Percentiles rank a stretch among this genome's conserved stretches.
Evolutionary conservation across 2,113 vertebrate species (phyloP).

Genomic region (Aleadryas rufinucha): DNA sequence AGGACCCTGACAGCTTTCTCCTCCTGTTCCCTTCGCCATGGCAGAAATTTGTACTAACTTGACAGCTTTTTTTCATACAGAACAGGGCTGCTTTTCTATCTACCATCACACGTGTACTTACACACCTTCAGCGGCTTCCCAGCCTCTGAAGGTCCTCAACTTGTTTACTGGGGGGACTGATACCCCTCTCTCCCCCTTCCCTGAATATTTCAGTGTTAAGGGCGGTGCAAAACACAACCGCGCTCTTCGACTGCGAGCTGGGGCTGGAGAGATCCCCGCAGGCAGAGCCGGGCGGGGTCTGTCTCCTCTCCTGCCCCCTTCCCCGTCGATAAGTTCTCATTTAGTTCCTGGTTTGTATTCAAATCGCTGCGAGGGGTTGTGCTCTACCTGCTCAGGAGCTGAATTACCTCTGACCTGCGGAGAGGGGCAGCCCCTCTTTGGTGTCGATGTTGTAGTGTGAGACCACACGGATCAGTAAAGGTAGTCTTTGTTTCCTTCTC

Average conservation of each 20-base stretch:
- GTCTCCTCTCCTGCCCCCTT: background rate
- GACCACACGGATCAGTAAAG: background rate
- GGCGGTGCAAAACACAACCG: slow-evolving; percentile 5
- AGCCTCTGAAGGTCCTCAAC: slow-evolving; percentile 26
- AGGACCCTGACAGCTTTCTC: slow-evolving; percentile 45
- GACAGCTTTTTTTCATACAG: slow-evolving; percentile 50
- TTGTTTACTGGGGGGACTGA: slow-evolving; percentile 48
- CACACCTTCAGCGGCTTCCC: background rate
- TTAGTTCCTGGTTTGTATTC: background rate
- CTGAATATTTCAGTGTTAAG: slow-evolving; percentile 52
- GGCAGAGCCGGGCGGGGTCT: background rate
- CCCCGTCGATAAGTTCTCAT: slow-evolving; percentile 27
- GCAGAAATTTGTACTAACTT: slow-evolving; percentile 57
- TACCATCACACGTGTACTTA: slow-evolving; percentile 65
- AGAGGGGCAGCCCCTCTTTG: slow-evolving; percentile 50
- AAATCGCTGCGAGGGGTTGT: slow-evolving; percentile 8
- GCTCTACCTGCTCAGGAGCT: slow-evolving; percentile 41
- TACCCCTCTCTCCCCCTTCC: background rate
- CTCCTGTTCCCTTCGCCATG: slow-evolving; percentile 18
- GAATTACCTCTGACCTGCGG: slow-evolving; percentile 54
- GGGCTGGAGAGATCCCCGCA: background rate
- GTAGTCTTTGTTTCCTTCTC: slow-evolving; percentile 12
- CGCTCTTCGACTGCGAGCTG: background rate
- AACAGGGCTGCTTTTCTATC: slow-evolving; percentile 67
- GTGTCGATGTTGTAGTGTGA: slow-evolving; percentile 1